Conservation (phyloP, 2,888 invertebrate genomes). For the Metellina segmentata region DNA sequence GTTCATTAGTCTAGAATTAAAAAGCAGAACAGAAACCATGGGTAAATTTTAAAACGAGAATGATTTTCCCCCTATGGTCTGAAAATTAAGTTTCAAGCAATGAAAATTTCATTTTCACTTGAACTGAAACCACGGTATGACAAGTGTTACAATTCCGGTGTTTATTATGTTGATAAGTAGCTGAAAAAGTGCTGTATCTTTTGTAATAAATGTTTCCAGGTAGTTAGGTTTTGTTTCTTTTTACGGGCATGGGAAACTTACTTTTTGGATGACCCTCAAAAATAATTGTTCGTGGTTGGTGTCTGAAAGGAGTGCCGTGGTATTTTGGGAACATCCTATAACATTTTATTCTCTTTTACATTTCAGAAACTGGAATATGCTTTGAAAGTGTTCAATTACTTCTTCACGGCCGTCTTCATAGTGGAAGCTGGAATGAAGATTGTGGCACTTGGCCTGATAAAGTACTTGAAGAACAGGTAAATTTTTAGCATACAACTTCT, state of each 20-base stretch:
- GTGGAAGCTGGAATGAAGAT: conserved; percentile 97
- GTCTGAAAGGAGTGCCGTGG: background rate
- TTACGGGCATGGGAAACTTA: no score
- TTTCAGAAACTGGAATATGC: conserved; percentile 91
- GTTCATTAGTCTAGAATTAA: no score
- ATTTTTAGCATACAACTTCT: background rate
- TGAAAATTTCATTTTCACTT: no score
- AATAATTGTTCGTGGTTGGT: background rate
- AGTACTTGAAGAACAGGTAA: conserved; percentile 91
- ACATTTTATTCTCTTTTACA: conserved; percentile 6
- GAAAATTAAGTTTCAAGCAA: no score
- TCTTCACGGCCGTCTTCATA: conserved; percentile 99
- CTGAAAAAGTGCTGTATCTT: no score
- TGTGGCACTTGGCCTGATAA: conserved; percentile 93
- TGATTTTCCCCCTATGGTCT: no score
- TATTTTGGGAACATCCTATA: background rate
- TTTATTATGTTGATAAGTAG: no score
- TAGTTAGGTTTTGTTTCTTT: background rate
- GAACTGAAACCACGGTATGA: background rate
- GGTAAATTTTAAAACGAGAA: no score
- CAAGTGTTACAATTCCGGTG: no score
- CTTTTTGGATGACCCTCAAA: no score
- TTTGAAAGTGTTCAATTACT: conserved; percentile 98
- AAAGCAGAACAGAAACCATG: no score
- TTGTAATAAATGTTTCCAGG: no score